Conservation (phyloP, 1,140 invertebrate genomes). For the Lordiphosa mommai region DNA sequence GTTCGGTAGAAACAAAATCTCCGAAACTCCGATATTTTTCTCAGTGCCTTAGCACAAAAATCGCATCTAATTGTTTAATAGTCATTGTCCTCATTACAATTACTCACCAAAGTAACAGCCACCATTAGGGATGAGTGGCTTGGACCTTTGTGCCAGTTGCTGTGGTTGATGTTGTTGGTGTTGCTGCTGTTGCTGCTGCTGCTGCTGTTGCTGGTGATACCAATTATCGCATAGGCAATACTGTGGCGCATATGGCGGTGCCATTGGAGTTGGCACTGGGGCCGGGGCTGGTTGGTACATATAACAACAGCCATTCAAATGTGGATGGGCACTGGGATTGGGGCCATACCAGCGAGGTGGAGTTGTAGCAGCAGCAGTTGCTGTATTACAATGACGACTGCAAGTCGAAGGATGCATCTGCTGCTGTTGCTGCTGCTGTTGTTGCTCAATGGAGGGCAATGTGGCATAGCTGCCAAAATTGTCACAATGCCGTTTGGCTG, state of each 20-base stretch:
- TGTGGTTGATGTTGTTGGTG: slow-evolving; percentile 38
- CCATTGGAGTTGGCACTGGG: not conserved
- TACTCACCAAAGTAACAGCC: slow-evolving; percentile 75
- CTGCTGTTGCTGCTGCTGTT: slow-evolving; percentile 28
- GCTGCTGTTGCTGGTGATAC: slow-evolving; percentile 61
- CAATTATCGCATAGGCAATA: slow-evolving; percentile 68
- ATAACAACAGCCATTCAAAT: slow-evolving; percentile 59
- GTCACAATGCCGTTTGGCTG: slow-evolving; percentile 56
- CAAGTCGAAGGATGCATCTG: slow-evolving; percentile 32
- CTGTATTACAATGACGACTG: slow-evolving; percentile 46
- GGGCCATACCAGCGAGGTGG: slow-evolving; percentile 47
- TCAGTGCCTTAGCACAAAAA: not conserved
- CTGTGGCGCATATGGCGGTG: slow-evolving; percentile 38
- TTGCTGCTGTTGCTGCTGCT: slow-evolving; percentile 34
- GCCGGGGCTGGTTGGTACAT: slow-evolving; percentile 53
- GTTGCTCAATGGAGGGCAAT: slow-evolving; percentile 56
- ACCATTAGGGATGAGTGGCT: slow-evolving; percentile 57
- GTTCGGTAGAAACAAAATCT: too few species aligned
- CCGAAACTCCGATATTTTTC: not conserved
- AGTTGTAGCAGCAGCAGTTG: slow-evolving; percentile 4
- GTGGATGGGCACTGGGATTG: slow-evolving; percentile 25
- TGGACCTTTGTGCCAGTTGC: slow-evolving; percentile 43
- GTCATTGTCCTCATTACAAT: slow-evolving; percentile 17
- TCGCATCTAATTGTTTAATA: slow-evolving; percentile 17
- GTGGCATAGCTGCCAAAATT: slow-evolving; percentile 74